A percentile compares a stretch with the other conserved stretches of the same genome.
Evolutionary conservation across 2,113 vertebrate genomes (phyloP).

Genomic region (Ailuropoda melanoleuca): DNA sequence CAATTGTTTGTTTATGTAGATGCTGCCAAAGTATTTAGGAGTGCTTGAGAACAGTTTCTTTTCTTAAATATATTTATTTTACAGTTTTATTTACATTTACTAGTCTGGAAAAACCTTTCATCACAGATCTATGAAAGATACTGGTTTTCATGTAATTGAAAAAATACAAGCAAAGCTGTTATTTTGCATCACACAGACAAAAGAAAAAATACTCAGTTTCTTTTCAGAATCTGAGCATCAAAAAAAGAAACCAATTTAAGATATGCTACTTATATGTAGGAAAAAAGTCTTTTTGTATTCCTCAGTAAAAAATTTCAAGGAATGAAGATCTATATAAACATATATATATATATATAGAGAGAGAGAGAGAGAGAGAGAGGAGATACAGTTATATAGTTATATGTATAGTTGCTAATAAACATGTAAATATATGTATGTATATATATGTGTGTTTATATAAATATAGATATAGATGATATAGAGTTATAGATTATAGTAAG

Average conservation of each 20-base stretch:
- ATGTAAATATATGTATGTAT: constrained; percentile 20
- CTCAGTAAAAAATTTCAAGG: constrained; percentile 50
- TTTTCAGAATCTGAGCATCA: constrained; percentile 55
- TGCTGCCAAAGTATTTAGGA: constrained; percentile 65
- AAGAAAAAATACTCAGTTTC: constrained; percentile 53
- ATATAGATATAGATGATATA: neutral
- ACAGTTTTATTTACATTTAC: constrained; percentile 70
- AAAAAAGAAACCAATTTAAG: constrained; percentile 62
- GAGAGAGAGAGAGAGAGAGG: neutral
- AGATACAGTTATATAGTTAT: constrained; percentile 1
- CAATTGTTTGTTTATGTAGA: constrained; percentile 60
- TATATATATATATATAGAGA: neutral
- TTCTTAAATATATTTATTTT: constrained; percentile 72
- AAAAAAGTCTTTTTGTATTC: constrained; percentile 37
- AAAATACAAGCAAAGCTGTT: constrained; percentile 71
- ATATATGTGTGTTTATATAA: neutral
- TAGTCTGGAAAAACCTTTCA: constrained; percentile 64
- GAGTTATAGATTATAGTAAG: neutral
- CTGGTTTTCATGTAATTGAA: constrained; percentile 61
- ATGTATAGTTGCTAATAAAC: constrained; percentile 46
- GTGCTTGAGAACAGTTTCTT: constrained; percentile 55
- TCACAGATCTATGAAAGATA: constrained; percentile 54
- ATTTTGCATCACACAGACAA: constrained; percentile 68
- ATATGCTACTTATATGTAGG: constrained; percentile 10
- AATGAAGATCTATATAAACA: constrained; percentile 15